Evolutionary conservation across 2,888 invertebrate species (phyloP), one percentile per base, ranked within the genome.

Genomic region (Mystacides longicornis): DNA sequence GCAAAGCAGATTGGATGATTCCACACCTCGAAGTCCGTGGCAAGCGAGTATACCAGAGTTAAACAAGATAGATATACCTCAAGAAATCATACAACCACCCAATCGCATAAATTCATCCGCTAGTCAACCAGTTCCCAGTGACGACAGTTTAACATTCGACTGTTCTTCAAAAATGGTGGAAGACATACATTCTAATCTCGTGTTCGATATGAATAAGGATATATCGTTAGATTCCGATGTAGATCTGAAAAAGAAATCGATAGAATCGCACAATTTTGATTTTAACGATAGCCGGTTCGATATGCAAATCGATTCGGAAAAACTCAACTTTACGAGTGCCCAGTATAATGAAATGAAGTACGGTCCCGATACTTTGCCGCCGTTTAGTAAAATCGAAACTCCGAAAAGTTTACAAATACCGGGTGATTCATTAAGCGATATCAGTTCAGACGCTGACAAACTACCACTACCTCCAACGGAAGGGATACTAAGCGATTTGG

Each of bases 261-360:
- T 31, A 1, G 56, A 47, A 16, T 47, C 55, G 5, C 57, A 50
- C 16, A 58, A 60, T 18, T 60, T 53, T 18, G 55, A 58, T 23
- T 60, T 60, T 21, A 56, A 56, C 23, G 55, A 55, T 20, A 54
- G 54, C 46, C 37, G 50, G 20, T 60, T 60, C 21, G 60, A 60
- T 33, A 56, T 60, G 47, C 60, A 60, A 52, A 58, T 60, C 2
- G 54, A 60, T 49, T 60, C 60, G 1, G 55, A 58, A 16, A 60
- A 60, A 48, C 43, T 60, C 1, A 56, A 60, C 23, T 60, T 60
- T 19, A 53, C 57, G 3, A 56, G 52, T 9, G 52, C 56, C 1
- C 56, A 60, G 33, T 60, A 56, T 45, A 56, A 58, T 21, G 54
- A 56, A 48, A 51, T 58, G 49, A 60, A 58, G 37, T 60, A 60